phyloP scores from a whole-genome alignment of 2,113 vertebrate genomes.

The Siniperca chuatsi region DNA sequence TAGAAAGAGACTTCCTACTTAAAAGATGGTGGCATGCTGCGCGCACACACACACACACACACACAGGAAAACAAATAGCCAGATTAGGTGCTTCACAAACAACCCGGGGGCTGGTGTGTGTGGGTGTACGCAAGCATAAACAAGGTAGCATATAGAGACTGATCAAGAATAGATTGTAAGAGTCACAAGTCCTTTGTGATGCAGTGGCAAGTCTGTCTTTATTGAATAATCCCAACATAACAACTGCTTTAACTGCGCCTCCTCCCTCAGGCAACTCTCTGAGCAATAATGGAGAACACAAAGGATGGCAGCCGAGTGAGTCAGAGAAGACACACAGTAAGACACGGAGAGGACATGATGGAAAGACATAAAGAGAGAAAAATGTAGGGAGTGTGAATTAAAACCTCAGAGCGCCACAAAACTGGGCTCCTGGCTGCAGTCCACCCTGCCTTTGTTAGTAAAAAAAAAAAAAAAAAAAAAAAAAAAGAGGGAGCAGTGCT shows the following conservation, averaged over 20 bases:
- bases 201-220: conserved; percentile 57
- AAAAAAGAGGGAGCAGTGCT: conserved; percentile 19
- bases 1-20: conserved; percentile 72
- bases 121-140: conserved; percentile 50
- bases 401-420: conserved; percentile 50
- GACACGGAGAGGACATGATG: conserved; percentile 50
- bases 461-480: conserved; percentile 2
- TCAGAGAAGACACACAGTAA: conserved; percentile 26
- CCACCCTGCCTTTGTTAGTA: conserved; percentile 45
- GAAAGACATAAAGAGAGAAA: conserved; percentile 41
- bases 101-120: conserved; percentile 49
- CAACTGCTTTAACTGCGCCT: conserved; percentile 48
- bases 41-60: conserved; percentile 18
- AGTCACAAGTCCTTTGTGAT: conserved; percentile 68
- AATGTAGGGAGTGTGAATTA: conserved; percentile 24
- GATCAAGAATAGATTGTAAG: conserved; percentile 72
- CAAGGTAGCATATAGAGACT: conserved; percentile 48
- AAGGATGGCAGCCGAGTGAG: conserved; percentile 41
- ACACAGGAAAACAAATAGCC: conserved; percentile 53
- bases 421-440: conserved; percentile 42
- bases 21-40: conserved; percentile 35
- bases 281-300: conserved; percentile 60
- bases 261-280: conserved; percentile 63
- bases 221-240: conserved; percentile 70
- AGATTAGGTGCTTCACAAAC: conserved; percentile 61